A percentile compares a stretch with the other conserved stretches of the same genome.
Evolutionary conservation across 2,113 vertebrate genomes (phyloP).

Genomic region (Dicentrarchus labrax): DNA sequence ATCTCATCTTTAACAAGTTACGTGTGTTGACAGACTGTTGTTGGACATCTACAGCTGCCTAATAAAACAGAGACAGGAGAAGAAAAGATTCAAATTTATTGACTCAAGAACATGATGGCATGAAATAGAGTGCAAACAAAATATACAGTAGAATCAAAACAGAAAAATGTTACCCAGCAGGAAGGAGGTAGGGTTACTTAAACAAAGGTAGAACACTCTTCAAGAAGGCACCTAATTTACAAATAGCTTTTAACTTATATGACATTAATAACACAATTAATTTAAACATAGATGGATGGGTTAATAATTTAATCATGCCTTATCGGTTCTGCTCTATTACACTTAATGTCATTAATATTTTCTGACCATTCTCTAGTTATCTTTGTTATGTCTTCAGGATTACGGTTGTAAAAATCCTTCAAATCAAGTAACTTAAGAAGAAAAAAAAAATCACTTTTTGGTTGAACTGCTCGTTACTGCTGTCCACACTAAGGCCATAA

Average conservation of each 20-base stretch:
- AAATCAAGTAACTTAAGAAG: not conserved
- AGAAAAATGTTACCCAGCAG: not conserved
- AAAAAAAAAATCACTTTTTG: not conserved
- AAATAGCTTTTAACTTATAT: not conserved
- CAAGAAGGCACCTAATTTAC: not conserved
- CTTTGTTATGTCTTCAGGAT: not conserved
- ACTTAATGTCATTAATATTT: too few species aligned
- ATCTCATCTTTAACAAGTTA: constrained; percentile 11
- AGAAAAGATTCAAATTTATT: not conserved
- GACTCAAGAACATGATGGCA: not conserved
- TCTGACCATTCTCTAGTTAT: not conserved
- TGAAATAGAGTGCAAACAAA: not conserved
- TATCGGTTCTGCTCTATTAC: too few species aligned
- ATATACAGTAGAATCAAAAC: not conserved
- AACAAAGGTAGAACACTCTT: not conserved
- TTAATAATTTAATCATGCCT: not conserved
- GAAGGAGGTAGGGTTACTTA: not conserved
- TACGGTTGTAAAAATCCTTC: not conserved
- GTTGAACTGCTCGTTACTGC: not conserved
- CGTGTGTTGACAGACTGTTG: not conserved
- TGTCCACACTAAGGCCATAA: not conserved
- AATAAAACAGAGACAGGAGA: constrained; percentile 1
- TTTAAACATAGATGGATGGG: not conserved
- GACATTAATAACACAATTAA: not conserved
- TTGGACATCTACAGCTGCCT: not conserved